Base-by-base conservation (phyloP, 2,113 vertebrate species). In the Oncorhynchus kisutch region DNA sequence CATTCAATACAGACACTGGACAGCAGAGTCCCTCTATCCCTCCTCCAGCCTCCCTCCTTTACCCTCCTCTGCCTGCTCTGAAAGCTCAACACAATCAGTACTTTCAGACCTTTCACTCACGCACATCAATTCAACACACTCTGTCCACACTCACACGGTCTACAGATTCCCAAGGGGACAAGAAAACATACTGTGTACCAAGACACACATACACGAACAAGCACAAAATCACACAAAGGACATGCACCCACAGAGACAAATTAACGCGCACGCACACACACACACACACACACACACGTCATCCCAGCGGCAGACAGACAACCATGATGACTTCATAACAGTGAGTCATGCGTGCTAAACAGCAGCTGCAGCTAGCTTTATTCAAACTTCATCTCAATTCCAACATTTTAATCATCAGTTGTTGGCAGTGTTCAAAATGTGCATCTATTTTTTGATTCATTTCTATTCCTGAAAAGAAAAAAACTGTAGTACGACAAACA, bases 291-390 rank as follows among this genome's bases (percentile, higher is more conserved):
- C 54, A 72, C 9, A 3, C 39, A 45, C 39, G 39, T 3, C 73
- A 5, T 65, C 51, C 13, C 25, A 18, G 54, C 18, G 6, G 54
- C 54, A 57, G 54, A 20, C 39, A 45, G 39, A 11, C 59, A 62
- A 24, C 75, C 57, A 76, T 76, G 81, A 86, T 81, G 86, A 88
- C 77, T 83, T 82, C 74, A 84, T 81, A 74, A 31, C 76, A 65
- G 1, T 4, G 57, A 87, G 80, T 88, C 88, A 86, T 80, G 74
- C 60, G 65, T 83, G 79, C 68, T 75, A 72, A 3, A 80, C 24
- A 16, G 24, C 34, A 67, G 73, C 24, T 74, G 45, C 73, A 51
- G 71, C 24, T 14, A 5, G 80, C 72, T 86, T 81, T 76, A 68
- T 73, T 76, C 73, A 49, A 80, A 86, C 72, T n/a, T 54, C 67